Conservation (phyloP, 1,140 invertebrate genomes). For the Pseudomyrmex concolor region DNA sequence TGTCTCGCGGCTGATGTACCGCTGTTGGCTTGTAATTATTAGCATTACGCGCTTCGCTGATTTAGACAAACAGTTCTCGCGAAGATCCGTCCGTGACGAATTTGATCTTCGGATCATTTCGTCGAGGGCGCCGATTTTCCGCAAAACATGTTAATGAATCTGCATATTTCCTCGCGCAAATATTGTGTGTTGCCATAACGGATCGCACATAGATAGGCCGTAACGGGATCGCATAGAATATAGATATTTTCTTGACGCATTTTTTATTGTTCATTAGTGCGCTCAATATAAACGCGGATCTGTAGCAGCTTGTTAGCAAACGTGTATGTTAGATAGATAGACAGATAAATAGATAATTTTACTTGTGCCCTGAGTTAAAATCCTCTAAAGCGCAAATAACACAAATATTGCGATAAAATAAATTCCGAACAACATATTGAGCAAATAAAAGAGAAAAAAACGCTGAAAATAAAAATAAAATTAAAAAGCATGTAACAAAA, state of each 20-base stretch:
- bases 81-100: background rate
- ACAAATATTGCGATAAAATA: too few species aligned
- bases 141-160: conserved; percentile 28
- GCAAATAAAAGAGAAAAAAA: too few species aligned
- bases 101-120: too few species aligned
- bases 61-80: conserved; percentile 22
- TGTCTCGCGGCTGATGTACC: background rate
- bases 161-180: background rate
- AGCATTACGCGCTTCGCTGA: conserved; percentile 28
- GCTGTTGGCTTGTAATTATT: conserved; percentile 16
- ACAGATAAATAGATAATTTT: too few species aligned
- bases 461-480: too few species aligned
- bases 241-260: background rate
- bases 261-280: conserved; percentile 46
- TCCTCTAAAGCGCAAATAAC: too few species aligned
- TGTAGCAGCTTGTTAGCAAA: conserved; percentile 4
- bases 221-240: conserved; percentile 32
- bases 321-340: too few species aligned
- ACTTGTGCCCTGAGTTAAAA: too few species aligned
- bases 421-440: too few species aligned
- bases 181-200: conserved; percentile 21
- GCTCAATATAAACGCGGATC: background rate
- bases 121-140: conserved; percentile 1
- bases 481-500: too few species aligned
- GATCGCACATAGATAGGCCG: background rate